Conservation (phyloP, 2,888 invertebrate species). For the Formica aserva region DNA sequence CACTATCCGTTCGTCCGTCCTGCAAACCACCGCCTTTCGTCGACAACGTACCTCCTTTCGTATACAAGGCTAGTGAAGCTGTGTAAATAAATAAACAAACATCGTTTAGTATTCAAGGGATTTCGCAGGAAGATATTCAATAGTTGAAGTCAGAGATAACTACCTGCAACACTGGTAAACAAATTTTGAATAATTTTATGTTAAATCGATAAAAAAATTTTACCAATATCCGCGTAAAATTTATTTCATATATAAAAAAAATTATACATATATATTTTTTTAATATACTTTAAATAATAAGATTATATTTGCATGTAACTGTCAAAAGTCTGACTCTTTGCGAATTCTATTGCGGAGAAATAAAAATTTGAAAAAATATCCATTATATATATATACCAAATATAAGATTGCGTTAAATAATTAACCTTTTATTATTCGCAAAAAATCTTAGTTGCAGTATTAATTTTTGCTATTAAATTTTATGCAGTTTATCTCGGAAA, state of each 20-base stretch:
- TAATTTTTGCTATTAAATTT: neutral
- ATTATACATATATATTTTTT: neutral
- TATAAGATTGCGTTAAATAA: neutral
- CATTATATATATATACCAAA: neutral
- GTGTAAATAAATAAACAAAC: constrained; percentile 29
- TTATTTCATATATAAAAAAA: neutral
- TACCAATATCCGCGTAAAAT: neutral
- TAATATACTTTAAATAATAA: neutral
- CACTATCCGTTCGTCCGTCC: neutral
- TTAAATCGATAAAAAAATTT: neutral
- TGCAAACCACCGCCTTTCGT: neutral
- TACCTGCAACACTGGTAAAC: constrained; percentile 1
- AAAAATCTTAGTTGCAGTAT: neutral
- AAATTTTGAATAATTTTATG: neutral
- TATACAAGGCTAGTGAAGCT: neutral
- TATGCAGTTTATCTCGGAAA: neutral
- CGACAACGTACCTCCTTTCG: neutral
- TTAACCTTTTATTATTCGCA: neutral
- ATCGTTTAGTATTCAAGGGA: constrained; percentile 19
- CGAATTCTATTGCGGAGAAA: neutral
- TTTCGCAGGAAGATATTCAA: constrained; percentile 12
- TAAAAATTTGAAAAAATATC: neutral
- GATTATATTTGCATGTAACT: neutral
- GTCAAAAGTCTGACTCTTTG: neutral
- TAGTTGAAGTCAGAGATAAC: neutral